Base-by-base conservation (phyloP, 2,888 invertebrate species). In the Cataglyphis altisquamis region DNA sequence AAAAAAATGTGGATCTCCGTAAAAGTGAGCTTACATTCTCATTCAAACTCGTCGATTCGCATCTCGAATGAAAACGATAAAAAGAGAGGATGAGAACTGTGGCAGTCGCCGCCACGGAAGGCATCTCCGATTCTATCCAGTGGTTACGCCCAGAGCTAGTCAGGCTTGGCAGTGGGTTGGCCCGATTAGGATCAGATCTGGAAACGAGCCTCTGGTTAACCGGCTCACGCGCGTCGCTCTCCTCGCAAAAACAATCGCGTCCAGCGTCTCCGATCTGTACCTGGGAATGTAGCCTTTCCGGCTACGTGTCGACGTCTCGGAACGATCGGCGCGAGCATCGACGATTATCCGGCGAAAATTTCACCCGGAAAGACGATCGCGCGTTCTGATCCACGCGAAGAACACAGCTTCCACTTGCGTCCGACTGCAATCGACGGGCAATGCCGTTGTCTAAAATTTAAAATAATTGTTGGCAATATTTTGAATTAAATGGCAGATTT, bases 81-180 rank as follows among this genome's bases (percentile, higher is more conserved):
- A 89, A 89, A 86, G 85, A 85, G 82, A 63, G 41, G 67, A 66
- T 8, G 68, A 63, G 72, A 74, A 67, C 25, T 45, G 78, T 70
- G 70, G 57, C 52, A 66, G 25, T 74, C 29, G 15, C 15, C 88
- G 72, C 63, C 74, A 81, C 68, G 86, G 21, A 78, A 78, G 32
- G 29, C 83, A 87, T 89, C 84, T 18, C 75, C 89, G 87, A 60
- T 78, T 70, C 62, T 82, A 85, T 88, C 85, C 90, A 91, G 90
- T 90, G 92, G 94, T 94, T 91, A 93, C 94, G 94, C 94, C 93
- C 93, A 92, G 87, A 89, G 90, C 93, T 93, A 89, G 93, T 94
- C 92, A 88, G 87, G 88, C 89, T 84, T 86, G 87, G 84, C 85
- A 81, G 87, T 86, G 87, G 88, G 87, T 88, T 86, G 89, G 90